These are phyloP conservation scores for Lamellibrachia satsuma DNA, from an alignment of 2,888 invertebrate species.

Conservation along the genomic window DNA sequence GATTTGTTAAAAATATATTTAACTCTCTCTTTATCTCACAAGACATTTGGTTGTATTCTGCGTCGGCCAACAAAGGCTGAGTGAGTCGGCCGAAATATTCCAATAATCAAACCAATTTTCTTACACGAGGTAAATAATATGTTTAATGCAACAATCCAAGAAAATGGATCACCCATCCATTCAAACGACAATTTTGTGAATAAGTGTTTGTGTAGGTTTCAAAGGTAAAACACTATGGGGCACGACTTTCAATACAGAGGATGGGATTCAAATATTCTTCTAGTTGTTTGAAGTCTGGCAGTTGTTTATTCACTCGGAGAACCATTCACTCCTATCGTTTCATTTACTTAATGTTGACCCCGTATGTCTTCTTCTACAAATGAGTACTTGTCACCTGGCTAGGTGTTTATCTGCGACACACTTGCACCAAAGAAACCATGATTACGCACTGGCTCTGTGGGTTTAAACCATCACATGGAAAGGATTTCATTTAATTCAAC, in stretches of 20 bases:
- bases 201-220: background rate
- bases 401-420: background rate
- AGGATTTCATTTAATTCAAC: background rate
- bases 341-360: constrained; percentile 20
- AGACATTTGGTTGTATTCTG: no score
- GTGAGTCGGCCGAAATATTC: background rate
- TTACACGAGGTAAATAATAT: no score
- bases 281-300: background rate
- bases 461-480: constrained; percentile 1
- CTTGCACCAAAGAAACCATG: background rate
- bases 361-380: background rate
- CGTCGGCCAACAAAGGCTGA: no score
- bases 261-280: constrained; percentile 17
- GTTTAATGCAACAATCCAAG: no score
- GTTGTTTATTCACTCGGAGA: constrained; percentile 6
- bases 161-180: no score
- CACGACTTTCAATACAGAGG: background rate
- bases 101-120: no score
- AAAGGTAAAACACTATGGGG: constrained; percentile 14
- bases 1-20: background rate
- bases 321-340: background rate
- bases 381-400: background rate
- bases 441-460: background rate
- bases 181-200: background rate
- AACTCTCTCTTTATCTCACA: background rate